A percentile compares a stretch with the other conserved stretches of the same genome.
Conservation (phyloP, 2,888 invertebrate species). For the Tinea pellionella region DNA sequence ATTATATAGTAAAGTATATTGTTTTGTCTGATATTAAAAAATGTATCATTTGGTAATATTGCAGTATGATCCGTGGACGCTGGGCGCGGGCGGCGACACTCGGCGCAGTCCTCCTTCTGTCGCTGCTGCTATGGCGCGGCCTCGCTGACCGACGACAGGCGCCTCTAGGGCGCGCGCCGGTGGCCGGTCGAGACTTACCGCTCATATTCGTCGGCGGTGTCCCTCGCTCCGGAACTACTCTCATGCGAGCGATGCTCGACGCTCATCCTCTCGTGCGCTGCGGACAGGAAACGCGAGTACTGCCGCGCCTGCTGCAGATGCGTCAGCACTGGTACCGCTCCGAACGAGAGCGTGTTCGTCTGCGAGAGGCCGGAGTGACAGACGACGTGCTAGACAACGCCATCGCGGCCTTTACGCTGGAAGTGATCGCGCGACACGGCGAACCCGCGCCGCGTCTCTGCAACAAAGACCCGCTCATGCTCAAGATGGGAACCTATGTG, state of each 20-base stretch:
- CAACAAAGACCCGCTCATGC: conserved; percentile 98
- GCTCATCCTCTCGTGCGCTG: conserved; percentile 97
- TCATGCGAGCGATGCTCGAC: conserved; percentile 98
- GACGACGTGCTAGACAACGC: conserved; percentile 94
- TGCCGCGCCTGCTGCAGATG: conserved; percentile 95
- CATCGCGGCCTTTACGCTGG: conserved; percentile 95
- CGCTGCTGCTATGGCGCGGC: conserved; percentile 17
- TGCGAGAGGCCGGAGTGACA: conserved; percentile 94
- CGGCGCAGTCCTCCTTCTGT: background rate
- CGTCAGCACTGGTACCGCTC: conserved; percentile 96
- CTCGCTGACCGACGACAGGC: conserved; percentile 12
- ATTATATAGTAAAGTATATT: too few species aligned
- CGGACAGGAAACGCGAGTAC: conserved; percentile 96
- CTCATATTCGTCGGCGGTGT: conserved; percentile 98
- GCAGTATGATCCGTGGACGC: conserved; percentile 23
- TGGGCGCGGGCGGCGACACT: conserved; percentile 18
- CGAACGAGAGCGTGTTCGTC: conserved; percentile 88
- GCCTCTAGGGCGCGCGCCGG: conserved; percentile 16
- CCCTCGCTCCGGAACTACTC: conserved; percentile 96
- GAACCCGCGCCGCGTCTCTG: conserved; percentile 94
- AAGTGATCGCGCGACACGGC: conserved; percentile 96
- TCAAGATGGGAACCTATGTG: conserved; percentile 95
- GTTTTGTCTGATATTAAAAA: too few species aligned
- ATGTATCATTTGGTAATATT: too few species aligned
- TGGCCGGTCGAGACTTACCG: conserved; percentile 86